These are phyloP conservation scores for Amiota minor DNA, from an alignment of 2,888 invertebrate species.

Conservation along the genomic window DNA sequence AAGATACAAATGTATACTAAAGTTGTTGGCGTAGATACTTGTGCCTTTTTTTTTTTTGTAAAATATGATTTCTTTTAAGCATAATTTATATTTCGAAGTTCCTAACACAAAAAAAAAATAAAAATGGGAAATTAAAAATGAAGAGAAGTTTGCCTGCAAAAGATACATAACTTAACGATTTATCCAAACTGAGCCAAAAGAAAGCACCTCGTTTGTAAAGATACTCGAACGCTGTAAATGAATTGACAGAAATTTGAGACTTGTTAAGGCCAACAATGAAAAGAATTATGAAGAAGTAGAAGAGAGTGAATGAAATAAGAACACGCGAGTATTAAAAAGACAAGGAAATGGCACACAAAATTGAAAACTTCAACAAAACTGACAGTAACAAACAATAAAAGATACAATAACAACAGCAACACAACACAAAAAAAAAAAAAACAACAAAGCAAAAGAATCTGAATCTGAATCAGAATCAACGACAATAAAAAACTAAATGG, in stretches of 20 bases:
- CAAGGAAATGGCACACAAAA: slow-evolving; percentile 44
- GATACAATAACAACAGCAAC: slow-evolving; percentile 36
- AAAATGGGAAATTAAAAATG: background rate
- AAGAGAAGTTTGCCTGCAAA: slow-evolving; percentile 8
- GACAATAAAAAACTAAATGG: slow-evolving; percentile 19
- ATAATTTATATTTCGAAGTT: slow-evolving; percentile 22
- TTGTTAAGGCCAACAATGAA: slow-evolving; percentile 62
- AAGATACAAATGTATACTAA: background rate
- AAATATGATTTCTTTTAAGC: slow-evolving; percentile 30
- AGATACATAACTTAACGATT: slow-evolving; percentile 44
- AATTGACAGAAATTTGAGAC: slow-evolving; percentile 60
- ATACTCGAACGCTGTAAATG: background rate
- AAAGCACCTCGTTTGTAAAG: slow-evolving; percentile 6
- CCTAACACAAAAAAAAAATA: background rate
- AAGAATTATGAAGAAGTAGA: slow-evolving; percentile 56
- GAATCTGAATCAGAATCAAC: slow-evolving; percentile 4
- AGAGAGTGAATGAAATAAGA: background rate
- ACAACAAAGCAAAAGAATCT: slow-evolving; percentile 30
- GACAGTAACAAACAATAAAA: slow-evolving; percentile 41
- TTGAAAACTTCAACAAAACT: slow-evolving; percentile 53
- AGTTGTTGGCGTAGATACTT: background rate
- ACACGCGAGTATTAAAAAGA: slow-evolving; percentile 24
- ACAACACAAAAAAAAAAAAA: slow-evolving; percentile 27
- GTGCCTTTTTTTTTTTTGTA: background rate
- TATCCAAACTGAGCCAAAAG: slow-evolving; percentile 14